phyloP scores from a whole-genome alignment of 1,140 invertebrate genomes.

The Drosophila sturtevanti region DNA sequence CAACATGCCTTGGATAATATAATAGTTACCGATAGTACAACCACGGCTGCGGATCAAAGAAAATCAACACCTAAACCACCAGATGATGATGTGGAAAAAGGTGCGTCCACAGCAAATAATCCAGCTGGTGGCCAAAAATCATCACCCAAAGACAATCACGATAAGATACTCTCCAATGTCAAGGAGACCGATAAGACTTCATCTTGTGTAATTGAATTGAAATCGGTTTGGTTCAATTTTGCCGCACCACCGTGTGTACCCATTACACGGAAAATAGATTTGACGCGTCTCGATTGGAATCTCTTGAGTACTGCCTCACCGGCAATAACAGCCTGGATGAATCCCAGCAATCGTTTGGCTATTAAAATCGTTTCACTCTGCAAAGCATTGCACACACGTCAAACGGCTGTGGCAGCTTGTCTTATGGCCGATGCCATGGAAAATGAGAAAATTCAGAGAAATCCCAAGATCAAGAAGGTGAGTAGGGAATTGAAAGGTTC shows the following conservation, averaged over 20 bases:
- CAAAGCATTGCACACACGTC: conserved; percentile 89
- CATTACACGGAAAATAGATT: conserved; percentile 97
- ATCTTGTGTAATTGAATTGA: conserved; percentile 92
- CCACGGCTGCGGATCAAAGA: conserved; percentile 32
- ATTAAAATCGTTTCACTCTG: conserved; percentile 91
- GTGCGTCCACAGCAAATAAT: conserved; percentile 13
- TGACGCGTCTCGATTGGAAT: conserved; percentile 97
- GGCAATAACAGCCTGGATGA: conserved; percentile 98
- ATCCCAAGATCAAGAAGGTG: conserved; percentile 81
- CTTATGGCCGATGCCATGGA: conserved; percentile 97
- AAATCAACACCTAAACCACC: conserved; percentile 59
- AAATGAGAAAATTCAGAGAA: conserved; percentile 81
- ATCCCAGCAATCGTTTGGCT: conserved; percentile 94
- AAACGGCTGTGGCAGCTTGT: conserved; percentile 94
- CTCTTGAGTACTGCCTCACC: conserved; percentile 97
- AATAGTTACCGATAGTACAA: conserved; percentile 42
- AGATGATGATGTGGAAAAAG: conserved; percentile 77
- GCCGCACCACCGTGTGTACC: conserved; percentile 97
- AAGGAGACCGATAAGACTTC: conserved; percentile 85
- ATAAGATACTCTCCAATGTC: conserved; percentile 71
- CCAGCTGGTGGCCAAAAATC: conserved; percentile 30
- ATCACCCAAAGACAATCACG: conserved; percentile 59
- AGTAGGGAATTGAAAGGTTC: too few relatives aligned
- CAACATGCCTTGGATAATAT: conserved; percentile 61
- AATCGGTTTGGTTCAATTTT: conserved; percentile 98